Base-by-base conservation (phyloP, 2,797 vertebrate species). In the Tiaroga cobitis region DNA sequence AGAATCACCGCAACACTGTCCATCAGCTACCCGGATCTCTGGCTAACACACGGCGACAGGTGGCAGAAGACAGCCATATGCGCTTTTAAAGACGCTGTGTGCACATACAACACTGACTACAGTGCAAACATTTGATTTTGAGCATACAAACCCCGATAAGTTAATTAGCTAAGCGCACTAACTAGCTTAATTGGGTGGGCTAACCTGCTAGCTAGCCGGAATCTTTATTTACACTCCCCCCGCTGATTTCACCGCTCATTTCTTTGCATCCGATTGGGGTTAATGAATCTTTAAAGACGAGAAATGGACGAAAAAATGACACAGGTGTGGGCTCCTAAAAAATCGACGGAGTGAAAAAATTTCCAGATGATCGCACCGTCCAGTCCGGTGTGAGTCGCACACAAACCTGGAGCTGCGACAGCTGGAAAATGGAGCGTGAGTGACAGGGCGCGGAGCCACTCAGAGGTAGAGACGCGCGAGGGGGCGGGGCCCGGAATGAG, bases 341-440 rank as follows among this genome's bases (percentile, higher is more conserved):
- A 86, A 61, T n/a, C 21, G 82, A 63, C 65, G 83, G 90, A 84
- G n/a, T 75, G 61, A 88, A 82, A 90, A 91, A 85, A 91, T 84
- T 89, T 89, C 86, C 91, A 92, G 91, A 89, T 91, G 90, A 80
- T 91, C 82, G 89, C 92, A 92, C 93, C 78, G 92, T 94, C 74
- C 83, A 87, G 87, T 93, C 92, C 89, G 73, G 92, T 92, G 91
- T 90, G 92, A 87, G 92, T 69, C 76, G 73, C 74, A 86, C 77
- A 88, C 85, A 79, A 87, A 72, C 75, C 19, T 90, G 87, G 61
- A 87, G 88, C 89, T 93, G 92, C 92, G 91, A 93, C 93, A 84
- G 84, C 90, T 51, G 63, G 83, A 88, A 56, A 84, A 90, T 72
- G 88, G 79, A 29, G 11, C 13, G 8, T 92, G 92, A 94, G 87